Evolutionary conservation across 2,888 invertebrate species (phyloP).

Genomic region (Slavum lentiscoides): DNA sequence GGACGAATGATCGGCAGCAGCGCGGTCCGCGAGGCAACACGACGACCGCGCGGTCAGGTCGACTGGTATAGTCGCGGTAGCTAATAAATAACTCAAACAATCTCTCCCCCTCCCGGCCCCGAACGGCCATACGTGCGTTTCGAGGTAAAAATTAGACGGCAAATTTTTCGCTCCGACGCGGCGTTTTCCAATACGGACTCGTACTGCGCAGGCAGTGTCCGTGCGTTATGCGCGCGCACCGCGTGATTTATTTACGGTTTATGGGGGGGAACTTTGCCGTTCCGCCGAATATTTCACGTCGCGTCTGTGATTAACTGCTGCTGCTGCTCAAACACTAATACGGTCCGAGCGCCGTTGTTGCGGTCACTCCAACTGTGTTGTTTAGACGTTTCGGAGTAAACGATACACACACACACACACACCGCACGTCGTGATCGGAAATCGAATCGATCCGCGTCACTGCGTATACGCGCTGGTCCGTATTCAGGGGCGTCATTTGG

Average conservation of each 20-base stretch:
- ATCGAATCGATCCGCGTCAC: too few relatives aligned
- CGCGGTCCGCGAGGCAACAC: not conserved
- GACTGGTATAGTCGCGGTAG: slow-evolving; percentile 7
- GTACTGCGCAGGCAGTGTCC: not conserved
- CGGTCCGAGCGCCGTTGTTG: not conserved
- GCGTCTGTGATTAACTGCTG: slow-evolving; percentile 6
- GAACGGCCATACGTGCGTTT: too few relatives aligned
- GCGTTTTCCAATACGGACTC: slow-evolving; percentile 41
- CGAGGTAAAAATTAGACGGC: slow-evolving; percentile 31
- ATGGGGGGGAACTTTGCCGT: not conserved
- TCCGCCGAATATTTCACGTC: slow-evolving; percentile 1
- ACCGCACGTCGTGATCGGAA: too few relatives aligned
- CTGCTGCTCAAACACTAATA: not conserved
- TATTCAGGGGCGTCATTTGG: too few relatives aligned
- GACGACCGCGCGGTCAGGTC: slow-evolving; percentile 1
- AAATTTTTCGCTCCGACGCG: slow-evolving; percentile 27
- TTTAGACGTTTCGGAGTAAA: too few relatives aligned
- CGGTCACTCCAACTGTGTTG: not conserved
- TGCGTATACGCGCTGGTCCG: too few relatives aligned
- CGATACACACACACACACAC: too few relatives aligned
- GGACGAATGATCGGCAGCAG: slow-evolving; percentile 34
- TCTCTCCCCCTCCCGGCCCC: not conserved
- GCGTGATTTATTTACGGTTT: slow-evolving; percentile 30
- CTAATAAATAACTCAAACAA: slow-evolving; percentile 46
- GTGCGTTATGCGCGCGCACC: not conserved